These are phyloP conservation scores for Eleginops maclovinus DNA, from an alignment of 2,113 vertebrate genomes.

Conservation along the genomic window DNA sequence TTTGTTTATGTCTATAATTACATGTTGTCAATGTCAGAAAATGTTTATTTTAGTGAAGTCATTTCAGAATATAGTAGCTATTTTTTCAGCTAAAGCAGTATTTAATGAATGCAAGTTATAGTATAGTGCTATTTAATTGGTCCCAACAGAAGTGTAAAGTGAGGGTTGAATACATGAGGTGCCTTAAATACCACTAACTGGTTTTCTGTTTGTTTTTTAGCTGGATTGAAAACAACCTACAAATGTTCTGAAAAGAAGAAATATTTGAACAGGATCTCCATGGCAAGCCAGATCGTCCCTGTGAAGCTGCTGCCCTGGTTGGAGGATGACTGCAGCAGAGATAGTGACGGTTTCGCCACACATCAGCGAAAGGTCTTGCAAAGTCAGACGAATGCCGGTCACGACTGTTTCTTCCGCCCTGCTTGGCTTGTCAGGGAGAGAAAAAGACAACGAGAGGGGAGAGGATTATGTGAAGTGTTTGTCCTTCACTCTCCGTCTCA, in stretches of 20 bases:
- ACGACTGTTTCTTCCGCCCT: constrained; percentile 21
- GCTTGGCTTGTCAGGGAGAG: constrained; percentile 26
- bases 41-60: neutral
- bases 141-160: constrained; percentile 7
- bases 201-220: neutral
- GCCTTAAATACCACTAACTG: neutral
- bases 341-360: constrained; percentile 28
- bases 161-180: neutral
- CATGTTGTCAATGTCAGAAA: neutral
- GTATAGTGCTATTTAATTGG: neutral
- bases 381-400: constrained; percentile 16
- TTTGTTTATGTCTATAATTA: neutral
- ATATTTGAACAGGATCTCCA: constrained; percentile 24
- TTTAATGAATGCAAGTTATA: neutral
- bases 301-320: neutral
- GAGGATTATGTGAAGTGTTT: constrained; percentile 36
- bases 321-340: constrained; percentile 35
- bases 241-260: neutral
- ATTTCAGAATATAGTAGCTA: neutral
- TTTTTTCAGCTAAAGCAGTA: neutral
- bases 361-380: constrained; percentile 28
- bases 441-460: neutral
- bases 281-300: constrained; percentile 2
- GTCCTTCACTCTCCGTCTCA: constrained; percentile 48
- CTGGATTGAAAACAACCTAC: neutral